Conservation (phyloP, 2,888 invertebrate genomes). For the Clusia tigrina region DNA sequence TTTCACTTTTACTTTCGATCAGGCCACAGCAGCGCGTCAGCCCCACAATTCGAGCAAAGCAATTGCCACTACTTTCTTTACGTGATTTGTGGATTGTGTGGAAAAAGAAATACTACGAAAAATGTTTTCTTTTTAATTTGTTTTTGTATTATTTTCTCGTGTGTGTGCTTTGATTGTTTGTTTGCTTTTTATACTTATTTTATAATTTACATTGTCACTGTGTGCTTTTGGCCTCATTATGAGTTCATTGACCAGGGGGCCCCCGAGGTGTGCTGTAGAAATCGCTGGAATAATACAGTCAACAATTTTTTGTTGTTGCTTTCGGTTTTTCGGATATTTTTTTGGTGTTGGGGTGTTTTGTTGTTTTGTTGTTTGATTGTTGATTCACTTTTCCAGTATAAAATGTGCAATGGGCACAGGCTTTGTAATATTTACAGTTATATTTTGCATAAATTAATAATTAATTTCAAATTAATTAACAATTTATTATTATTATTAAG, state of each 20-base stretch:
- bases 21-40: background rate
- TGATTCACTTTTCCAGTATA: background rate
- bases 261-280: conserved; percentile 1
- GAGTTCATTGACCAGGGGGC: conserved; percentile 46
- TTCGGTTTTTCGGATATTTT: background rate
- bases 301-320: background rate
- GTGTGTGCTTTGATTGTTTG: background rate
- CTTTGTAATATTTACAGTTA: conserved; percentile 16
- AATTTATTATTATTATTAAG: too few species aligned
- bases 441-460: conserved; percentile 24
- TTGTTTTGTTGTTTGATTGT: background rate
- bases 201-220: conserved; percentile 12
- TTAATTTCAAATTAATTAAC: too few species aligned
- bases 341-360: conserved; percentile 3
- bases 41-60: background rate
- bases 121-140: background rate
- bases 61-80: background rate
- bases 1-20: conserved; percentile 57
- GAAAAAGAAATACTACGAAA: background rate
- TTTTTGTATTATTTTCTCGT: too few species aligned
- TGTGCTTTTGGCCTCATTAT: conserved; percentile 46
- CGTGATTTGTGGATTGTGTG: background rate
- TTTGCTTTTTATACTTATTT: background rate
- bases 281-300: conserved; percentile 6
- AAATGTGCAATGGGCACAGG: background rate